phyloP scores from a whole-genome alignment of 2,113 vertebrate genomes.

The Himantopus leucocephalus region DNA sequence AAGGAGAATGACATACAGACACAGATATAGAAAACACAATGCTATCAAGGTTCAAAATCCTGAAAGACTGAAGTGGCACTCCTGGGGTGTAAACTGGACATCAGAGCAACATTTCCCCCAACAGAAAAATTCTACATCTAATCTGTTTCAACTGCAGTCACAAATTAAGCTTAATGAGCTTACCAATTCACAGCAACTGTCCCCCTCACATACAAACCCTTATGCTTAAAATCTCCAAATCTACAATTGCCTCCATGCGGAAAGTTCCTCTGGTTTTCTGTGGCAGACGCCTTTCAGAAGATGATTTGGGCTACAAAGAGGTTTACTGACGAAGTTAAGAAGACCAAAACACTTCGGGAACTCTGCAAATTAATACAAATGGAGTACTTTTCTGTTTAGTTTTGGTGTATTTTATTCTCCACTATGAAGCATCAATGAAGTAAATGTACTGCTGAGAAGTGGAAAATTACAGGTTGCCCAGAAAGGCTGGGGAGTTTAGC shows the following conservation, averaged over 20 bases:
- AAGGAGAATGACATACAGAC: background rate
- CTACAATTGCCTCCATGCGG: fast-evolving
- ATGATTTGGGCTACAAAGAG: background rate
- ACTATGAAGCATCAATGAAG: background rate
- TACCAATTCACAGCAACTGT: background rate
- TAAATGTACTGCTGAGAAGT: background rate
- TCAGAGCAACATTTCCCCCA: background rate
- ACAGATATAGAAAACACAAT: background rate
- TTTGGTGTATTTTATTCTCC: background rate
- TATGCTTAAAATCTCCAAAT: background rate
- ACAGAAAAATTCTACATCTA: background rate
- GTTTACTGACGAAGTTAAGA: background rate
- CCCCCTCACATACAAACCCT: background rate
- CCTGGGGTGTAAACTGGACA: background rate
- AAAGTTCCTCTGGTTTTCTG: background rate
- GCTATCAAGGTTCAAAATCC: background rate
- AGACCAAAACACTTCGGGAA: background rate
- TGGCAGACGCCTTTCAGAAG: background rate
- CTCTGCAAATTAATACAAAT: background rate
- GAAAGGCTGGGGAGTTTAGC: background rate
- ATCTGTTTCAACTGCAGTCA: background rate
- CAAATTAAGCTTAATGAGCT: background rate
- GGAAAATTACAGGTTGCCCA: background rate
- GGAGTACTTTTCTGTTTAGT: background rate
- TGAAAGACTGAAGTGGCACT: background rate